Conservation (phyloP, 2,888 invertebrate genomes). For the Oxystoma pomonae region DNA sequence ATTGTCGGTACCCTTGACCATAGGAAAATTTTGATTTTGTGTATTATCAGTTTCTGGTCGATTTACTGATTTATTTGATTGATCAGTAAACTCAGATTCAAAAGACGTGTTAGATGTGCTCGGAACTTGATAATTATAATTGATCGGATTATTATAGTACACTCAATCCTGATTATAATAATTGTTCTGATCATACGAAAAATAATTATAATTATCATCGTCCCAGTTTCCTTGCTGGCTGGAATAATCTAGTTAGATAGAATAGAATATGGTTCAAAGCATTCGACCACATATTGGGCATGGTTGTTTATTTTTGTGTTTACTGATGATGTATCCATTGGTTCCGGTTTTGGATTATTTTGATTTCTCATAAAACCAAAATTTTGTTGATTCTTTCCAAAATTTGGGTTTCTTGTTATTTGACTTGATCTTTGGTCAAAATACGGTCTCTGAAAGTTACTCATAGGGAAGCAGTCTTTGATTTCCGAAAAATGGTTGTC, state of each 20-base stretch:
- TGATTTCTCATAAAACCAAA: not conserved
- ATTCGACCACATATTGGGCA: not conserved
- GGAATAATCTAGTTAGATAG: not conserved
- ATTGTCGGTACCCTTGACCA: not conserved
- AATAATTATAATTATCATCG: not conserved
- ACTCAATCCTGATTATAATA: not conserved
- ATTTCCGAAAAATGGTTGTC: not conserved
- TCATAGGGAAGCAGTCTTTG: no score
- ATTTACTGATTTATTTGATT: no score
- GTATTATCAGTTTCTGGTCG: no score
- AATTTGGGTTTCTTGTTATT: not conserved
- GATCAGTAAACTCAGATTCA: not conserved
- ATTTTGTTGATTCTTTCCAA: not conserved
- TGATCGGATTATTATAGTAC: not conserved
- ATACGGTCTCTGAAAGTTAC: not conserved
- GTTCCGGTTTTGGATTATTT: conserved; percentile 1
- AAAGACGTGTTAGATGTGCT: not conserved
- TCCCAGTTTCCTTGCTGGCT: not conserved
- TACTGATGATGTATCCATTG: not conserved
- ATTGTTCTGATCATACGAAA: not conserved
- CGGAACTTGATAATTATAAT: not conserved
- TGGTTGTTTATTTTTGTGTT: not conserved
- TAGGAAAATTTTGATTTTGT: not conserved
- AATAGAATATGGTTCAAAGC: not conserved
- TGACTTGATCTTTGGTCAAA: not conserved